Percentiles rank a stretch among this genome's conserved stretches.
phyloP scores from a whole-genome alignment of 2,797 vertebrate species.

The Dromococcyx pavoninus region DNA sequence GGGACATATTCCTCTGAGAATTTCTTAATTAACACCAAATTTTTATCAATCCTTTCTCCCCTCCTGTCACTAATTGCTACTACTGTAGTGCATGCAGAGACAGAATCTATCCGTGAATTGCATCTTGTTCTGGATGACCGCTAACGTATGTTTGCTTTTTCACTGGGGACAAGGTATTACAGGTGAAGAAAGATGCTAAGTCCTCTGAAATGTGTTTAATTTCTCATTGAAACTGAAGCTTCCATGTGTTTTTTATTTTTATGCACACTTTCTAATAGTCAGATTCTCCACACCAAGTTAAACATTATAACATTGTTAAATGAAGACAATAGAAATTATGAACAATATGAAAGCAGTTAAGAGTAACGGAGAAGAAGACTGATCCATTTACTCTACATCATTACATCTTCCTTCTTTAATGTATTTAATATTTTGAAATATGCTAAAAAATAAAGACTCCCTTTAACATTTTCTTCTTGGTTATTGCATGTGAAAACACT shows the following conservation, averaged over 20 bases:
- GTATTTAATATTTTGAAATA: background rate
- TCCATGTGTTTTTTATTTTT: background rate
- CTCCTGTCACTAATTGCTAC: background rate
- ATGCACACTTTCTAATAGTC: background rate
- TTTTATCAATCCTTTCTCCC: background rate
- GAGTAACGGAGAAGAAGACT: background rate
- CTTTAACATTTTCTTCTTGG: background rate
- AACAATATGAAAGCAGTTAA: background rate
- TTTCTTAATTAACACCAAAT: conserved; percentile 29
- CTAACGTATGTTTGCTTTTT: background rate
- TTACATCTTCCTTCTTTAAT: background rate
- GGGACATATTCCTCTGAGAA: background rate
- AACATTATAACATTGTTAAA: background rate
- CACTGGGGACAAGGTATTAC: background rate
- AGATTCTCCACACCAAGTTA: background rate
- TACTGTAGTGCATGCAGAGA: background rate
- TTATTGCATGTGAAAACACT: background rate
- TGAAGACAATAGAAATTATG: background rate
- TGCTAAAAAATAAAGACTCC: background rate
- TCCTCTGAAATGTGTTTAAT: background rate
- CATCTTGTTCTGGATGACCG: background rate
- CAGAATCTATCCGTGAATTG: background rate
- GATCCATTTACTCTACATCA: background rate
- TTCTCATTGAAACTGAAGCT: background rate
- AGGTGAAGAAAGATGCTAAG: background rate